Evolutionary conservation across 2,113 vertebrate species (phyloP).

Genomic region (Myotis davidii): DNA sequence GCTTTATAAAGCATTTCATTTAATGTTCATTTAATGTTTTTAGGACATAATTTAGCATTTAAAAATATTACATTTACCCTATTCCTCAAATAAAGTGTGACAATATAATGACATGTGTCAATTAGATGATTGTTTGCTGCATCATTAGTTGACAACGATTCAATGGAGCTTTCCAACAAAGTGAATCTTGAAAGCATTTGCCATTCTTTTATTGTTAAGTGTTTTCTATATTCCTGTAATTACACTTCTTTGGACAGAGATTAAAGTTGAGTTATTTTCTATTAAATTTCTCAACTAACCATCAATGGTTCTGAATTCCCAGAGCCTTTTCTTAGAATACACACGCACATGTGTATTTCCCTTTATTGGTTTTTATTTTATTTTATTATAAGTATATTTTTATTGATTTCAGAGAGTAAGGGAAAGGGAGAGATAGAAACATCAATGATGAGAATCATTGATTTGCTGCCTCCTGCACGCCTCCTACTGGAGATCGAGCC

Average conservation of each 20-base stretch:
- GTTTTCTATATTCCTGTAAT: not conserved
- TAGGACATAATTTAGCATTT: constrained; percentile 14
- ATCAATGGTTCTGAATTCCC: not conserved
- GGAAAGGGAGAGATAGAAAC: no score
- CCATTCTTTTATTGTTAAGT: not conserved
- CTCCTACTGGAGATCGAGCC: no score
- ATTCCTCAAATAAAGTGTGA: not conserved
- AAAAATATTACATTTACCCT: not conserved
- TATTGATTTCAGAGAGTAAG: no score
- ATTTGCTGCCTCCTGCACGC: no score
- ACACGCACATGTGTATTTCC: not conserved
- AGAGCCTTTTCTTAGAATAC: not conserved
- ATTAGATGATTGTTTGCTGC: not conserved
- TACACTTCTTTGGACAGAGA: not conserved
- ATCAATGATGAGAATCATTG: no score
- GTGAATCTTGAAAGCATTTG: not conserved
- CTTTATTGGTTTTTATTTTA: not conserved
- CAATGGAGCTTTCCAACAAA: not conserved
- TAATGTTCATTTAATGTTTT: constrained; percentile 3
- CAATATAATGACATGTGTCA: not conserved
- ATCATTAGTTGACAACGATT: constrained; percentile 2
- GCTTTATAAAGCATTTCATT: constrained; percentile 2
- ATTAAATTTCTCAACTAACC: not conserved
- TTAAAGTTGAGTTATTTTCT: not conserved
- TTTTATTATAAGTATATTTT: not conserved